Base-by-base conservation (phyloP, 2,888 invertebrate species). In the Caenorhabditis angaria region DNA sequence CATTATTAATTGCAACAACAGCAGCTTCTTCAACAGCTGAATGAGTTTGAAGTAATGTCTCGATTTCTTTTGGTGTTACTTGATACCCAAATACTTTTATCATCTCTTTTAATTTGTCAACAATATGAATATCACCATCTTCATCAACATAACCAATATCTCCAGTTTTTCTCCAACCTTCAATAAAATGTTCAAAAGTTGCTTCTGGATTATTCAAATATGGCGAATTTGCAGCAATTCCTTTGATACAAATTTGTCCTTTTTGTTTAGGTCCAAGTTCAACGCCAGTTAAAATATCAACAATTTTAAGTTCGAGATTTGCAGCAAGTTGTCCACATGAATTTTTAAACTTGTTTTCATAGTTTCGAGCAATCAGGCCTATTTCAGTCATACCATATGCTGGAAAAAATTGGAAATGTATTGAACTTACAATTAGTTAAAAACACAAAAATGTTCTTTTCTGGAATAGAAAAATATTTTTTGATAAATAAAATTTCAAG, bases 381-480 rank as follows among this genome's bases (percentile, higher is more conserved):
- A 67, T 68, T 56, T 73, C 73, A 12, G 73, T 73, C 73, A 73
- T 73, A 22, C 73, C 68, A 29, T 73, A 73, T 1, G 73, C 73
- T 73, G 56, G 20, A 71, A 69, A 22, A 5, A n/a, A 25, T 27
- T 24, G 54, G n/a, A n/a, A 12, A 25, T 54, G 22, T 12, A 6
- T 18, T 54, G 24, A 54, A 25, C n/a, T 25, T n/a, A n/a, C n/a
- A n/a, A n/a, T n/a, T n/a, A n/a, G n/a, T n/a, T n/a, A n/a, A n/a
- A n/a, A n/a, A n/a, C n/a, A n/a, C n/a, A n/a, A 55, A 55, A 55
- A 24, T 24, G 14, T 54, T 54, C 22, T 24, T 32, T 32, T 32
- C 32, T 5, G 12, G n/a, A n/a, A n/a, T n/a, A n/a, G 27, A 35
- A n/a, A 32, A 27, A 58, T 35, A 35, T 58, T 50, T 28, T 50